A percentile compares a stretch with the other conserved stretches of the same genome.
Conservation (phyloP, 2,888 invertebrate genomes). For the Agrilus mali region DNA sequence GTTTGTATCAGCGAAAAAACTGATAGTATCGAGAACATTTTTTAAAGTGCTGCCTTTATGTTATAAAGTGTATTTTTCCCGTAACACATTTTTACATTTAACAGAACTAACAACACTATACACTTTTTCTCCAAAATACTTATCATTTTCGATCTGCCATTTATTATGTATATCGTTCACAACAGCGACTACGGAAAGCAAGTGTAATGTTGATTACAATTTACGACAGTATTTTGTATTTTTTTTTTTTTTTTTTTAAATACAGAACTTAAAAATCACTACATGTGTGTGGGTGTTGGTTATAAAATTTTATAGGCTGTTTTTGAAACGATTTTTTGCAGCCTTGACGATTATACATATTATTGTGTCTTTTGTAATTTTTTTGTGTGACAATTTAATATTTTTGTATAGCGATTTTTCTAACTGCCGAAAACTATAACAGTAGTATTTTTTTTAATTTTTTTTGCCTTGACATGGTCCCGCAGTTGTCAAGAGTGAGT, state of each 20-base stretch:
- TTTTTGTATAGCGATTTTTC: conserved; percentile 19
- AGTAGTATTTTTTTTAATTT: conserved; percentile 43
- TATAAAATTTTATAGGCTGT: conserved; percentile 10
- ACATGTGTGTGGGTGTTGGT: conserved; percentile 58
- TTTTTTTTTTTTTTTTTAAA: no score
- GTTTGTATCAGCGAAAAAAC: not conserved
- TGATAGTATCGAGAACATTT: conserved; percentile 2
- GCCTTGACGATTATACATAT: conserved; percentile 31
- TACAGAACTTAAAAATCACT: conserved; percentile 37
- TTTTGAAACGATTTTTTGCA: conserved; percentile 37
- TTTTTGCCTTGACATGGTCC: conserved; percentile 59
- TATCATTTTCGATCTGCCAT: no score
- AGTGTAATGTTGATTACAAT: no score
- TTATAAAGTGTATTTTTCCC: no score
- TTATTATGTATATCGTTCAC: no score
- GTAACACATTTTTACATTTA: no score
- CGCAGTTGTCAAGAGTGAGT: conserved; percentile 59
- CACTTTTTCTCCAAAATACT: no score
- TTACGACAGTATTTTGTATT: no score
- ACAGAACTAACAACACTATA: no score
- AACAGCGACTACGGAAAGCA: no score
- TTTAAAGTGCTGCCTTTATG: conserved; percentile 1
- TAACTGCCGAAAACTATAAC: conserved; percentile 23
- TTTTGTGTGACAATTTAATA: conserved; percentile 17
- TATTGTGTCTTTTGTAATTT: conserved; percentile 17